Evolutionary conservation across 2,888 invertebrate genomes (phyloP).

Genomic region (Heliconius ismenius): DNA sequence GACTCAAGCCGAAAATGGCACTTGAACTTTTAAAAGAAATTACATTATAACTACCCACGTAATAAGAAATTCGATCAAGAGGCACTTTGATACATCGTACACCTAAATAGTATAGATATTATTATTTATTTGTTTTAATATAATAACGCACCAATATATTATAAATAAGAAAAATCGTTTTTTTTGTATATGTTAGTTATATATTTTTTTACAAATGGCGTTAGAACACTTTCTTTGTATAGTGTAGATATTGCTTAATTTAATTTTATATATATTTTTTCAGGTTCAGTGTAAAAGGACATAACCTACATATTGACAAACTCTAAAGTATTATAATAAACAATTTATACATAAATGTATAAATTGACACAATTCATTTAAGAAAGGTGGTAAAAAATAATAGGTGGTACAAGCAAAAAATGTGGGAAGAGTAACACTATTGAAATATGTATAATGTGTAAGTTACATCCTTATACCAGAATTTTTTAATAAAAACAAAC

Average conservation of each 20-base stretch:
- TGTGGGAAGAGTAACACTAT: not conserved
- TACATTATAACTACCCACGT: constrained; percentile 36
- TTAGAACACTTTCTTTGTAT: not conserved
- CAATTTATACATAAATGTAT: too few relatives aligned
- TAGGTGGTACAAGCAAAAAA: too few relatives aligned
- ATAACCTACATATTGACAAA: not conserved
- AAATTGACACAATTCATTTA: too few relatives aligned
- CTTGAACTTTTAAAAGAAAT: constrained; percentile 52
- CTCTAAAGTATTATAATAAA: not conserved
- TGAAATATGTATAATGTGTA: not conserved
- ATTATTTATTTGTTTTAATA: not conserved
- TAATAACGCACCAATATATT: constrained; percentile 16
- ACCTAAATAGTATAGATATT: not conserved
- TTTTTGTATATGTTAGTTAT: not conserved
- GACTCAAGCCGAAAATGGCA: constrained; percentile 68
- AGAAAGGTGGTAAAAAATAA: too few relatives aligned
- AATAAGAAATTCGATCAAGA: constrained; percentile 42
- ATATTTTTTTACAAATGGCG: not conserved
- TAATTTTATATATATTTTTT: too few relatives aligned
- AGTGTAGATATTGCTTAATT: too few relatives aligned
- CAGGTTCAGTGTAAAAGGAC: not conserved
- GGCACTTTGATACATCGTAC: constrained; percentile 38
- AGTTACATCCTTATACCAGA: not conserved
- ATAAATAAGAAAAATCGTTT: not conserved
- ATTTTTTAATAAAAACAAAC: not conserved